Percentiles rank a stretch among this genome's conserved stretches.
Conservation (phyloP, 2,113 vertebrate genomes). For the Cottus gobio region DNA sequence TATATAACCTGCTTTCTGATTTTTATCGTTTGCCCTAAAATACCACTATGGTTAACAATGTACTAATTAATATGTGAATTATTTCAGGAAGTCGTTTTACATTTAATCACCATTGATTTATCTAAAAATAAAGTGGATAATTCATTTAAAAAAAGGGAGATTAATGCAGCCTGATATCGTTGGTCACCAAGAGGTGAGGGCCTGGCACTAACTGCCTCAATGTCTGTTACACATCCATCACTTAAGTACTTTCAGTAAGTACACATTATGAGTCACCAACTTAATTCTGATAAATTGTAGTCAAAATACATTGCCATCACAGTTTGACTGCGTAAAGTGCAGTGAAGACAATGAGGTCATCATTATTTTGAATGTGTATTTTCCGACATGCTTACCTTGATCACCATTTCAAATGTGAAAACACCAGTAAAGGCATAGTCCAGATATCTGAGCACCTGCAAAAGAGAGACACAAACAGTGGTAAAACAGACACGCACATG, state of each 20-base stretch:
- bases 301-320: not conserved
- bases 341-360: not conserved
- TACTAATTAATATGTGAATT: not conserved
- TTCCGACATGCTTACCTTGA: conserved; percentile 87
- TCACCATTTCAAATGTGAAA: conserved; percentile 99
- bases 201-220: not conserved
- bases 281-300: conserved; percentile 5
- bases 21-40: not conserved
- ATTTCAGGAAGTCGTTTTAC: not conserved
- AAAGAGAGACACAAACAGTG: conserved; percentile 24
- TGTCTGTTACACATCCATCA: conserved; percentile 1
- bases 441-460: conserved; percentile 95
- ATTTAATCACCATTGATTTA: not conserved
- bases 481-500: not conserved
- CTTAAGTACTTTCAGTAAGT: conserved; percentile 5
- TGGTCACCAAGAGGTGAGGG: conserved; percentile 1
- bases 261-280: conserved; percentile 5
- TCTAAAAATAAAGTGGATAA: not conserved
- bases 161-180: not conserved
- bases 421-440: conserved; percentile 98
- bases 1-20: not conserved
- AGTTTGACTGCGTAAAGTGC: not conserved
- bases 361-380: not conserved
- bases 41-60: too few species aligned
- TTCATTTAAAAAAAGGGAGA: not conserved